Evolutionary conservation across 2,113 vertebrate genomes (phyloP), one percentile per base, ranked within the genome.

Genomic region (Dromas ardeola): DNA sequence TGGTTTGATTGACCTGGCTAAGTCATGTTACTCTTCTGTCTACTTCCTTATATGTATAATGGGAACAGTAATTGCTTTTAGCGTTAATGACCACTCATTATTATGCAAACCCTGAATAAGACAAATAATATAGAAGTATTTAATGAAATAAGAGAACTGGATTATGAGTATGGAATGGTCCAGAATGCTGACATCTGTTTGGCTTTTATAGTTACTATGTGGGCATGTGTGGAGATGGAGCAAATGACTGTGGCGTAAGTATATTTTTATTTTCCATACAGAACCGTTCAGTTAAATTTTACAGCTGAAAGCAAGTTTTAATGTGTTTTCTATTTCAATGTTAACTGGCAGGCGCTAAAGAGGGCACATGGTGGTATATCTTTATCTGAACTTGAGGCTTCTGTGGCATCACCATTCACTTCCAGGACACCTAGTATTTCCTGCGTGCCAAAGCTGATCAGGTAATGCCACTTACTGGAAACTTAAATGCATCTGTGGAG

Each of bases 171-270:
- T 66, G 73, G 53, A 85, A 71, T 43, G 56, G 47, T 61, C 22
- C 52, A 42, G 50, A 87, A 63, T 76, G 25, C 25, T 95, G 74
- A 92, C 22, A 3, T 84, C 15, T 71, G 62, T 96, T 97, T 98
- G 9, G 43, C 71, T 93, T 97, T 96, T 86, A 15, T 96, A 99
- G 99, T 96, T 99, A 99, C 97, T 99, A 98, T 94, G 99, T 99
- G 81, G 99, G 99, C 59, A 99, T 99, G 99, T 99, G 99, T 84
- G 99, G 99, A 88, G 99, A 99, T 59, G 99, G 99, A 63, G 99
- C 99, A 49, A 99, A 99, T 67, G 99, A 99, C 95, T 99, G 99
- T 97, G 99, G 99, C 38, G 99, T 99, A 98, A 98, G 99, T 99
- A 93, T 58, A 32, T 47, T 69, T 89, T 93, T 72, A 49, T 76